Conservation (phyloP, 2,797 vertebrate species). For the Chrosomus eos region DNA sequence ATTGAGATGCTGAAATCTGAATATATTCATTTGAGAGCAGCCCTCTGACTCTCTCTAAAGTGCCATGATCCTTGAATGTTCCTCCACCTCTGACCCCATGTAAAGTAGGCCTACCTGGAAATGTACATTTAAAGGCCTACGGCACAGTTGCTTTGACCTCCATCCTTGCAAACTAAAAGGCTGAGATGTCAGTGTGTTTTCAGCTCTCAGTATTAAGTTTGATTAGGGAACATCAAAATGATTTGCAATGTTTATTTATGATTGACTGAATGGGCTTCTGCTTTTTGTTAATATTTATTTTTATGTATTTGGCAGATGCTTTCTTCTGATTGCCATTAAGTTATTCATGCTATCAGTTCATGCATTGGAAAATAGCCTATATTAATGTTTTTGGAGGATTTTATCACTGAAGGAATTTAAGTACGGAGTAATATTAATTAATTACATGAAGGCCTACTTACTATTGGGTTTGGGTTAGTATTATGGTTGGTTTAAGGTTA, state of each 20-base stretch:
- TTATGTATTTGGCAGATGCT: neutral
- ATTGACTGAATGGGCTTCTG: neutral
- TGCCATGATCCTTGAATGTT: neutral
- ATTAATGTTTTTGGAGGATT: neutral
- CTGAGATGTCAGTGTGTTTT: neutral
- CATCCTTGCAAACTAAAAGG: neutral
- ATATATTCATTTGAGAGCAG: neutral
- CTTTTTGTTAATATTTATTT: neutral
- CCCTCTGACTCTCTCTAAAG: neutral
- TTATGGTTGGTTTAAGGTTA: neutral
- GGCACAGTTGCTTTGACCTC: conserved; percentile 1
- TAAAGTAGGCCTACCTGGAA: neutral
- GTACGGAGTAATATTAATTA: neutral
- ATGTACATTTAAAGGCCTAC: neutral
- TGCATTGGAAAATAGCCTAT: neutral
- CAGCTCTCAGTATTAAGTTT: neutral
- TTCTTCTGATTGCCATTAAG: neutral
- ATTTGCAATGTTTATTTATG: neutral
- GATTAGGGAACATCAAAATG: neutral
- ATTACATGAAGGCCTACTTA: neutral
- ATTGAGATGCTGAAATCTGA: neutral
- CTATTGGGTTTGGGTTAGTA: neutral
- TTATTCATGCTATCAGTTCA: neutral
- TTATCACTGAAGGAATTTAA: neutral
- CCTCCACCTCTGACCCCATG: neutral